Evolutionary conservation across 1,140 invertebrate genomes (phyloP).

Genomic region (Subanguina moxae): DNA sequence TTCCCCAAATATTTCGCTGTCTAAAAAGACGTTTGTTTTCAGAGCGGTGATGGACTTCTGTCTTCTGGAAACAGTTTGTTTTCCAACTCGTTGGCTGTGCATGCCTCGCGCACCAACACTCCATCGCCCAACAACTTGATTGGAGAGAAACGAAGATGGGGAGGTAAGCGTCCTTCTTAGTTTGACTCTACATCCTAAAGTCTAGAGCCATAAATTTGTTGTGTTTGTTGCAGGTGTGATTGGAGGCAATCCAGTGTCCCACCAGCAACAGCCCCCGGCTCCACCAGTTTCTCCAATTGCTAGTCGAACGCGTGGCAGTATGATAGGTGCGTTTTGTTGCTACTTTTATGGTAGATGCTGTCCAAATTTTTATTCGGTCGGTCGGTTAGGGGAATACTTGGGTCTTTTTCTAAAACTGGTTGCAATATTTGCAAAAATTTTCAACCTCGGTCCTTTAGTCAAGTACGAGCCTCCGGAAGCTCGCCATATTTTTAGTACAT

Average conservation of each 20-base stretch:
- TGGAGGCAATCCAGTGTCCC: background rate
- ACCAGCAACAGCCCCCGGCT: background rate
- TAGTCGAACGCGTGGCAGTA: conserved; percentile 27
- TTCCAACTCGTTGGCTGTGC: background rate
- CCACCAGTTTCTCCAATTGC: conserved; percentile 20
- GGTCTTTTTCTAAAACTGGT: background rate
- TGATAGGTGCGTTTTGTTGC: conserved; percentile 10
- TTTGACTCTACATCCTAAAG: background rate
- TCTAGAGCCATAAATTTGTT: too few species aligned
- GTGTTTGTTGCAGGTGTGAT: background rate
- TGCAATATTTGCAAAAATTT: too few species aligned
- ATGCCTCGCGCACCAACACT: conserved; percentile 21
- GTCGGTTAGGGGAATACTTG: background rate
- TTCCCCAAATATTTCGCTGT: too few species aligned
- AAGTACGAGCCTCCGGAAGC: too few species aligned
- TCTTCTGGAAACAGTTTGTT: background rate
- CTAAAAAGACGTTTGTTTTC: background rate
- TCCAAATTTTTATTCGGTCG: too few species aligned
- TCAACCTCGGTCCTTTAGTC: too few species aligned
- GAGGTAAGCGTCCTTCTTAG: background rate
- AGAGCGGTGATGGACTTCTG: conserved; percentile 1
- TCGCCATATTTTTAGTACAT: too few species aligned
- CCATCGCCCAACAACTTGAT: conserved; percentile 18
- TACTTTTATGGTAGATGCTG: too few species aligned
- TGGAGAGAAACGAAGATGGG: conserved; percentile 33